Evolutionary conservation across 2,113 vertebrate species (phyloP).

Genomic region (Ciconia maguari): DNA sequence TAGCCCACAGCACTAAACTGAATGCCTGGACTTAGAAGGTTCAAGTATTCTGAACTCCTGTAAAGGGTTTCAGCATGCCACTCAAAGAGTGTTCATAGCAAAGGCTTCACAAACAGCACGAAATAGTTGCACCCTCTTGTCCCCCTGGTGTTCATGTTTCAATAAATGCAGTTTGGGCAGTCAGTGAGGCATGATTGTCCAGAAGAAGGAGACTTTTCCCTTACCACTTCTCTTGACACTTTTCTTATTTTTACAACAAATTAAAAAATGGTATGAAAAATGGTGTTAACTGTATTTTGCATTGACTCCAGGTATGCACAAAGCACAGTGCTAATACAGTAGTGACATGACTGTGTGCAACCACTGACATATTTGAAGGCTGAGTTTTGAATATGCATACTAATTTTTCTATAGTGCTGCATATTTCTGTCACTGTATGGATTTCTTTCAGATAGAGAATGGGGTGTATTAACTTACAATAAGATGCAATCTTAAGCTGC

Average conservation of each 20-base stretch:
- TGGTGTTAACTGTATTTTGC: neutral
- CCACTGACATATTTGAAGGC: neutral
- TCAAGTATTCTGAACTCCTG: neutral
- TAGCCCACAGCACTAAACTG: neutral
- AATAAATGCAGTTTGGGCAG: neutral
- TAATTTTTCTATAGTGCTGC: neutral
- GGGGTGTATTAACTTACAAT: neutral
- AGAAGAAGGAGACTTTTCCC: neutral
- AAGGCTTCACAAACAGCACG: neutral
- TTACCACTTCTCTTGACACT: neutral
- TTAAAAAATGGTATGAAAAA: neutral
- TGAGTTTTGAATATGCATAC: neutral
- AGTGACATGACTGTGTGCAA: neutral
- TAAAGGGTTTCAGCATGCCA: neutral
- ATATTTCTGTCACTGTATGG: neutral
- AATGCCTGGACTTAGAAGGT: rapidly evolving
- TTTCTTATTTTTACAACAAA: neutral
- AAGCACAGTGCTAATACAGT: neutral
- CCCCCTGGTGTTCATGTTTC: neutral
- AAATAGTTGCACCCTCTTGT: neutral
- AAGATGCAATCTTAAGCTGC: neutral
- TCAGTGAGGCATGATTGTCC: neutral
- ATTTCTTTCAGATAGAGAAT: neutral
- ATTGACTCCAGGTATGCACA: neutral
- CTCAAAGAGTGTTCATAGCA: rapidly evolving